These are phyloP conservation scores for Tichodroma muraria DNA, from an alignment of 2,113 vertebrate genomes.

Conservation along the genomic window DNA sequence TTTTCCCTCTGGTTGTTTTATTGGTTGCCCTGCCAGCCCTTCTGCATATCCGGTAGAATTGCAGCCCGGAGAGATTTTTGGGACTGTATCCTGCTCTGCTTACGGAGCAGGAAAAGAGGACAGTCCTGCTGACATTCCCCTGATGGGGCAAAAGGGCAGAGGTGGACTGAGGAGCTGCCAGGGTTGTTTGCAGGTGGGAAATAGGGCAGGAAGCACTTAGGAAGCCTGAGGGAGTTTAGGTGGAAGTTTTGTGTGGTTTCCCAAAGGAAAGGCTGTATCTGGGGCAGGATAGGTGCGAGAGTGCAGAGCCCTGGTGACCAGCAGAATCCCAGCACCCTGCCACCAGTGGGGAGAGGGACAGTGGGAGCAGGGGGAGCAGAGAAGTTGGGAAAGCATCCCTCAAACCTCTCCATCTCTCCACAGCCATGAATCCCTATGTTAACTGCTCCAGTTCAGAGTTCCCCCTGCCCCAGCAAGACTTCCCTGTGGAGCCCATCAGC, in stretches of 20 bases:
- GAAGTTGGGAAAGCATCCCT: accelerated
- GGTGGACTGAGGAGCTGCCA: background rate
- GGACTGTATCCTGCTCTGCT: background rate
- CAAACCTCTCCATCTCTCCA: background rate
- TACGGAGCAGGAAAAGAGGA: background rate
- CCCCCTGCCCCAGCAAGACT: background rate
- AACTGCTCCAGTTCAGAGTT: constrained; percentile 66
- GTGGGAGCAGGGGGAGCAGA: background rate
- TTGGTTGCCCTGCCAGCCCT: background rate
- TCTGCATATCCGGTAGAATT: background rate
- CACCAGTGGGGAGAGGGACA: background rate
- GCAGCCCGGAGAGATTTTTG: background rate
- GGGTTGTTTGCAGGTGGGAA: background rate
- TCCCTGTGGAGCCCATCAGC: background rate
- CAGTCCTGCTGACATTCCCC: background rate
- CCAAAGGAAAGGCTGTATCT: background rate
- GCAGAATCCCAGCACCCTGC: background rate
- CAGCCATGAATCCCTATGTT: constrained; percentile 28
- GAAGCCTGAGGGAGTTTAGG: background rate
- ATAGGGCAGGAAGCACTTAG: background rate
- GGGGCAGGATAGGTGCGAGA: background rate
- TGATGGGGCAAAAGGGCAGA: background rate
- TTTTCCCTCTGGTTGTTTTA: background rate
- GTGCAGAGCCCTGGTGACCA: background rate
- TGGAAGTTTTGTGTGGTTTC: background rate